Evolutionary conservation across 2,113 vertebrate species (phyloP).

Genomic region (Sander lucioperca): DNA sequence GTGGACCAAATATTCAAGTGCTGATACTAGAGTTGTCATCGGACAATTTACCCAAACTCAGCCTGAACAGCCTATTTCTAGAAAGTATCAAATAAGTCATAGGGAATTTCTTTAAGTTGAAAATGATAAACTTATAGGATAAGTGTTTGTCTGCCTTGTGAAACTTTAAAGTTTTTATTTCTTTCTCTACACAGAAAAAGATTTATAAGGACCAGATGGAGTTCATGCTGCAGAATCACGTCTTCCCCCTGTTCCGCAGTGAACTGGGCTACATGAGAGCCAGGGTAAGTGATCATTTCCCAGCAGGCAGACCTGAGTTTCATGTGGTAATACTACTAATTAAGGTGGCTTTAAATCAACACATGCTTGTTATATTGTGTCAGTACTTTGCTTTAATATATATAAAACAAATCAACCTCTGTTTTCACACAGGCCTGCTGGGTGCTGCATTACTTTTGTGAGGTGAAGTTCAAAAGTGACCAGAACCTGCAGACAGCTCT

Average conservation of each 20-base stretch:
- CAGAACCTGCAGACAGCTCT: conserved; percentile 97
- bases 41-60: background rate
- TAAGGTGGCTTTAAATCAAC: background rate
- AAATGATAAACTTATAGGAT: background rate
- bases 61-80: background rate
- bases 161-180: background rate
- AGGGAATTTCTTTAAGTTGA: background rate
- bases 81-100: background rate
- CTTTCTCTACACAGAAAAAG: conserved; percentile 89
- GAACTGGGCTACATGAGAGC: conserved; percentile 99
- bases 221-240: conserved; percentile 98
- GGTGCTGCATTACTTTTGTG: conserved; percentile 99
- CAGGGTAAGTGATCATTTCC: conserved; percentile 85
- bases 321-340: background rate
- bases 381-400: background rate
- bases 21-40: background rate
- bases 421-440: conserved; percentile 90
- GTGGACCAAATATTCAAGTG: background rate
- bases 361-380: background rate
- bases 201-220: conserved; percentile 99
- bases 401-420: background rate
- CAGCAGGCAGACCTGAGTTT: background rate
- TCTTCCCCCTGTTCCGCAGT: conserved; percentile 97
- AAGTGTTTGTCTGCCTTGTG: background rate
- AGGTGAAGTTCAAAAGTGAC: conserved; percentile 99